phyloP scores from a whole-genome alignment of 2,113 vertebrate genomes.

The Notiomystis cincta region DNA sequence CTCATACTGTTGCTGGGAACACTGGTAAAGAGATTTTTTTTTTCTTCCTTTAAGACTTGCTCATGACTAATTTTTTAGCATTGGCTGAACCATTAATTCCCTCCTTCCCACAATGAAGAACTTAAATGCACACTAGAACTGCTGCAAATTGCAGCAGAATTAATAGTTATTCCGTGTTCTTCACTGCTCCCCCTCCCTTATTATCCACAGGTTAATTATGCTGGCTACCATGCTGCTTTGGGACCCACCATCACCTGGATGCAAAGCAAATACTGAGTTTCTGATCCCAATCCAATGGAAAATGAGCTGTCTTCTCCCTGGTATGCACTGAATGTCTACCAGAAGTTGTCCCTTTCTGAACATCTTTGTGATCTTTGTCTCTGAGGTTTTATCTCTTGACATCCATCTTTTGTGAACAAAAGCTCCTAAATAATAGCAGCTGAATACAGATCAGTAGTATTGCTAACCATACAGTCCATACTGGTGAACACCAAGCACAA shows the following conservation, averaged over 20 bases:
- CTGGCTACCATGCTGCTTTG: neutral
- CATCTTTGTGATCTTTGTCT: neutral
- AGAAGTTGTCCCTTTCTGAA: neutral
- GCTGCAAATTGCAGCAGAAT: neutral
- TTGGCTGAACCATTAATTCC: neutral
- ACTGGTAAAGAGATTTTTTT: accelerated
- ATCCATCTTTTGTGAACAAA: neutral
- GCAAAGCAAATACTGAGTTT: neutral
- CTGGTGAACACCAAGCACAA: neutral
- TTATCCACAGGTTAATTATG: neutral
- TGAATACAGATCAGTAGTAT: neutral
- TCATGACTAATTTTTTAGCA: neutral
- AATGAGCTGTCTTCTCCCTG: neutral
- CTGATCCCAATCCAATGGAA: neutral
- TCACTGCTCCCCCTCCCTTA: neutral
- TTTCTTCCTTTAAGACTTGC: neutral
- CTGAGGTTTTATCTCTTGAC: neutral
- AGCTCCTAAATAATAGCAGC: neutral
- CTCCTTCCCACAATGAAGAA: neutral
- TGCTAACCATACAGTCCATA: neutral
- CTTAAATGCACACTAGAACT: neutral
- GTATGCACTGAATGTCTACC: neutral
- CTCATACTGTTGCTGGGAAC: neutral
- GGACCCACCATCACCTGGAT: neutral
- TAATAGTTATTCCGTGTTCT: neutral